Base-by-base conservation (phyloP, 2,797 vertebrate species). In the Benthosema pterotum region DNA sequence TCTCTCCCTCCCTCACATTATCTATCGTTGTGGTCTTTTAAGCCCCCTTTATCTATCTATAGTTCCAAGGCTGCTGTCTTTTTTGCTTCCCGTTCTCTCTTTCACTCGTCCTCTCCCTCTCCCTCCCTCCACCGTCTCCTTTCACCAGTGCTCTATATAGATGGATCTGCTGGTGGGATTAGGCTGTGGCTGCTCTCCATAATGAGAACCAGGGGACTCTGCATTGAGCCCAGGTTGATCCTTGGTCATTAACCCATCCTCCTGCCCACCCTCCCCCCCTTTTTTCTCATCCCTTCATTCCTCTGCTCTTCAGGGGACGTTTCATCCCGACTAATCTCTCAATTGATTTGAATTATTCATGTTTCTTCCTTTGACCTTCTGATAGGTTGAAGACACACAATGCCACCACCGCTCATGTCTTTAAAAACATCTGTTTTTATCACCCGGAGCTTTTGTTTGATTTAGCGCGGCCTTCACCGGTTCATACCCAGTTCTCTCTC, bases 121-220 rank as follows among this genome's bases (percentile, higher is more conserved):
- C 1, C 42, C 38, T 22, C 42, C 14, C 11, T 7, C 17, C 17
- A 3, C 32, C 5, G n/a, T 16, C 4, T 42, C 50, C 53, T 60
- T 47, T 45, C 90, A 94, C 91, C 77, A 79, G 93, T 89, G 16
- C 11, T 92, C 85, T 92, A 93, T 94, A 93, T 94, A 93, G 92
- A 89, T 93, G 92, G 92, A 94, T 94, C 22, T 25, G 91, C 88
- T 91, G 89, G 82, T 83, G 87, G 92, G 90, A 92, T 95, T 94
- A 89, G 91, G 83, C 54, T 52, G 15, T 60, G 69, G 87, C 72
- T 57, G 88, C 88, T 91, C 92, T 89, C 91, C 89, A 93, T 77
- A 94, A 94, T 94, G 92, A 94, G 92, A 92, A 90, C 90, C 91
- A 89, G 90, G 58, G 91, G 90, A 68, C 55, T 53, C n/a, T 53